Percentiles rank a stretch among this genome's conserved stretches.
Evolutionary conservation across 1,140 invertebrate species (phyloP).

Genomic region (Elymnias hypermnestra): DNA sequence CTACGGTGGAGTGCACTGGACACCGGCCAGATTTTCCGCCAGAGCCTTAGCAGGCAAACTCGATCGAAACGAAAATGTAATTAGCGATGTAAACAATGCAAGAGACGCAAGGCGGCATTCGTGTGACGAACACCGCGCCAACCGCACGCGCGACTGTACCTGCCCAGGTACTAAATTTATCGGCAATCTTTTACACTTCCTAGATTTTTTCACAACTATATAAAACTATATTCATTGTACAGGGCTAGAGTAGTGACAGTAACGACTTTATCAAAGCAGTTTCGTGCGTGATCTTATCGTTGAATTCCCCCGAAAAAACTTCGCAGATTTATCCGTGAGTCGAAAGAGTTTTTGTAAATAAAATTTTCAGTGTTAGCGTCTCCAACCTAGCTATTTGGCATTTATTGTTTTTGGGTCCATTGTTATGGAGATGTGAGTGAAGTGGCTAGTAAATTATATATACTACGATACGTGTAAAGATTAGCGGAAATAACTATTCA

Average conservation of each 20-base stretch:
- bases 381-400: conserved; percentile 51
- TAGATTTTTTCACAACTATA: conserved; percentile 19
- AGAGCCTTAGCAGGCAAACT: conserved; percentile 61
- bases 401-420: conserved; percentile 34
- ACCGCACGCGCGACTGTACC: conserved; percentile 46
- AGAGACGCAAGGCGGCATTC: conserved; percentile 53
- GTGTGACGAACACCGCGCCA: conserved; percentile 50
- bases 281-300: conserved; percentile 48
- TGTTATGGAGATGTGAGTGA: conserved; percentile 58
- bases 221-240: conserved; percentile 18
- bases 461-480: conserved; percentile 44
- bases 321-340: conserved; percentile 29
- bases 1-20: conserved; percentile 23
- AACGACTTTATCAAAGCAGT: conserved; percentile 21
- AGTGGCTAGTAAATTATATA: conserved; percentile 29
- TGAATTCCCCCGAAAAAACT: conserved; percentile 34
- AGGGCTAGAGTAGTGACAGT: conserved; percentile 25
- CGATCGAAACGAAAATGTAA: conserved; percentile 67
- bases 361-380: conserved; percentile 40
- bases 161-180: conserved; percentile 35
- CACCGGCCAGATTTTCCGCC: conserved; percentile 57
- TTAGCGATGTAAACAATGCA: conserved; percentile 67
- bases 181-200: conserved; percentile 17
- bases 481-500: conserved; percentile 52
- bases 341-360: conserved; percentile 21